Conservation (phyloP, 2,888 invertebrate species). For the Sussaba pulchella region DNA sequence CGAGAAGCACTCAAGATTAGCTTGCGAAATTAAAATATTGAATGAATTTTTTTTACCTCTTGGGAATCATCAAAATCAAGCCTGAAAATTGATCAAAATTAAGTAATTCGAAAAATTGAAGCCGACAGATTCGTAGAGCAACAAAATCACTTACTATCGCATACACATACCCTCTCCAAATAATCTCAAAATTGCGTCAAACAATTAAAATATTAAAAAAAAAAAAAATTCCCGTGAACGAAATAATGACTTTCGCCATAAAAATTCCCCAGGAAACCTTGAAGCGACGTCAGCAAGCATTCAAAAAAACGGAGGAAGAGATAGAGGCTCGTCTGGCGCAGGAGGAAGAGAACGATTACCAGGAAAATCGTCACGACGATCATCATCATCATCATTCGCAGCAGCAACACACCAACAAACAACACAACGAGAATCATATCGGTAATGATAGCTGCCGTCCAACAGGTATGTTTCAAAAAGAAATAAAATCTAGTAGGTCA, state of each 20-base stretch:
- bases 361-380: slow-evolving; percentile 70
- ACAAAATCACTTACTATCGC: too few species aligned
- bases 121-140: too few species aligned
- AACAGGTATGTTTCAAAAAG: slow-evolving; percentile 78
- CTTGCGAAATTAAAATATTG: too few species aligned
- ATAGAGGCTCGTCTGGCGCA: slow-evolving; percentile 90
- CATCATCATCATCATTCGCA: slow-evolving; percentile 57
- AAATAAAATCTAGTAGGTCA: slow-evolving; percentile 27
- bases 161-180: too few species aligned
- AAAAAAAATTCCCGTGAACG: not conserved
- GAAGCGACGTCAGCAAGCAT: slow-evolving; percentile 88
- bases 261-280: slow-evolving; percentile 86
- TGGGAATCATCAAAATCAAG: too few species aligned
- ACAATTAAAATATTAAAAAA: too few species aligned
- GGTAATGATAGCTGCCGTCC: slow-evolving; percentile 82
- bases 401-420: slow-evolving; percentile 61
- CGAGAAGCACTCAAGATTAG: too few species aligned
- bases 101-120: too few species aligned
- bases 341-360: slow-evolving; percentile 85
- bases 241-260: not conserved
- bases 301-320: slow-evolving; percentile 91
- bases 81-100: too few species aligned
- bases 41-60: too few species aligned
- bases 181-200: too few species aligned
- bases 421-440: slow-evolving; percentile 79